Evolutionary conservation across 2,113 vertebrate genomes (phyloP), one percentile per base, ranked within the genome.

Genomic region (Notothenia coriiceps): DNA sequence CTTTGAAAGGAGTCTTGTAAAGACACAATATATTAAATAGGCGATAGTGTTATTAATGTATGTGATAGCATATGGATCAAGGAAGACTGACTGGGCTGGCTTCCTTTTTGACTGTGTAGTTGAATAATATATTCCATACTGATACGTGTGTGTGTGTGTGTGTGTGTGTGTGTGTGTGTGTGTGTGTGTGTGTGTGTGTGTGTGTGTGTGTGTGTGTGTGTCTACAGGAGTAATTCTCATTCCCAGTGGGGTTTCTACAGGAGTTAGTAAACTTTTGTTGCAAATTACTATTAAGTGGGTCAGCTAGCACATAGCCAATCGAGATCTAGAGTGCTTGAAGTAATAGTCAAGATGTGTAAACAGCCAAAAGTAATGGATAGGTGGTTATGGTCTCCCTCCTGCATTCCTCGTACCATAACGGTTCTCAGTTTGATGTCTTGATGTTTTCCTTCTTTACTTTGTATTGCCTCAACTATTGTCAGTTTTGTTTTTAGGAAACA

Each of bases 91-190:
- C 56, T 17, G 29, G 68, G 66, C 43, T 52, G 15, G 22, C 11
- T 18, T 35, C 50, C 2, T 65, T 51, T 61, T 33, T 59, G 14
- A 25, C n/a, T 51, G n/a, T 40, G 22, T 10, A 57, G 50, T 61
- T 80, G 20, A 70, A 25, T 25, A 25, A 25, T 25, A 22, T 22
- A 25, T 25, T 25, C 25, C 25, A 25, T 25, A 25, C 25, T 25
- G 25, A 25, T 25, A 25, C 25, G 47, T 51, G 18, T 65, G 66
- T 70, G 40, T 70, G 51, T 5, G 15, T 22, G 33, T 2, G 60
- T 63, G 43, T 57, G 22, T 77, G 59, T 74, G 6, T 20, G 11
- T 61, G 10, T 43, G 60, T 62, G n/a, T n/a, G n/a, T n/a, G n/a
- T n/a, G n/a, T n/a, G n/a, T n/a, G n/a, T n/a, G n/a, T n/a, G n/a